These are phyloP conservation scores for Paramacrobiotus metropolitanus DNA, from an alignment of 1,140 invertebrate species.

Conservation along the genomic window DNA sequence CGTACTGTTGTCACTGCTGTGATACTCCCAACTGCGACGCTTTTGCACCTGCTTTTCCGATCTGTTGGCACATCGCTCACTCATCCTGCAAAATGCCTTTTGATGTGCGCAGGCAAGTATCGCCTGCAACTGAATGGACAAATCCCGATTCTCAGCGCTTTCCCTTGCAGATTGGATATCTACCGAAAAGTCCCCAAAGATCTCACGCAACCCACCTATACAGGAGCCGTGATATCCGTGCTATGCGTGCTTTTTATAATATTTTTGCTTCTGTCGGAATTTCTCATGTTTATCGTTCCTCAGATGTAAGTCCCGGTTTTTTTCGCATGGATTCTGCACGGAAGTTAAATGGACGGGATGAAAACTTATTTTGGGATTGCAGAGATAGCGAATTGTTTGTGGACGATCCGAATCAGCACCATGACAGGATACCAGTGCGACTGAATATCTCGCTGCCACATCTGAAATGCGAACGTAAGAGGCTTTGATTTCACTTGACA, in stretches of 20 bases:
- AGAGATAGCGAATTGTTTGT: slow-evolving; percentile 33
- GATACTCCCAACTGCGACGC: too few relatives aligned
- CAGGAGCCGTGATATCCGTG: slow-evolving; percentile 35
- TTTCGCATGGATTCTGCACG: too few relatives aligned
- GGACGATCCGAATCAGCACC: slow-evolving; percentile 28
- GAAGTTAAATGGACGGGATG: too few relatives aligned
- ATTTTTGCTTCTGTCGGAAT: slow-evolving; percentile 31
- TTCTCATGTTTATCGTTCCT: slow-evolving; percentile 28
- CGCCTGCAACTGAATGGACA: too few relatives aligned
- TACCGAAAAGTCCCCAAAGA: slow-evolving; percentile 39
- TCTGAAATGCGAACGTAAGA: slow-evolving; percentile 30
- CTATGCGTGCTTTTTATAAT: slow-evolving; percentile 30
- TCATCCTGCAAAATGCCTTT: too few relatives aligned
- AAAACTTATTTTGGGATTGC: slow-evolving; percentile 14
- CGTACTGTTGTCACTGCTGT: too few relatives aligned
- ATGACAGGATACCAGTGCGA: slow-evolving; percentile 29
- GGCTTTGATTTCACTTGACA: neutral
- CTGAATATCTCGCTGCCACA: slow-evolving; percentile 29
- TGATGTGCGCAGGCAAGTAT: too few relatives aligned
- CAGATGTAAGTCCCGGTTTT: slow-evolving; percentile 28
- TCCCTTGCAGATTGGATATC: slow-evolving; percentile 32
- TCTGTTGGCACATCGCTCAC: too few relatives aligned
- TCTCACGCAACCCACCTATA: slow-evolving; percentile 34
- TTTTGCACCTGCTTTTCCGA: too few relatives aligned
- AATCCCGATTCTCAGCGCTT: too few relatives aligned